Conservation (phyloP, 2,888 invertebrate genomes). For the Acleris laterana region DNA sequence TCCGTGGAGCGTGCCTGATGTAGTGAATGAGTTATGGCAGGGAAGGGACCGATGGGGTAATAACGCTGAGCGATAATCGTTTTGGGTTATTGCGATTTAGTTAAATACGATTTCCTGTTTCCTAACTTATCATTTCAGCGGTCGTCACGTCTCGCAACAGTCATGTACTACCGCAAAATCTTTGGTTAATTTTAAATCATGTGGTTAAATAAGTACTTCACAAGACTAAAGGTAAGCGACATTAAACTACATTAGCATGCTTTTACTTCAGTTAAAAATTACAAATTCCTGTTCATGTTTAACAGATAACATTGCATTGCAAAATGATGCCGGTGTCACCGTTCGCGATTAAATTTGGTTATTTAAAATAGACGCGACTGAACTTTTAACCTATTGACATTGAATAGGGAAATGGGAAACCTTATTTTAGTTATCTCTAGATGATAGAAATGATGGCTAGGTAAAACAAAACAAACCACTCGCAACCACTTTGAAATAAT, state of each 20-base stretch:
- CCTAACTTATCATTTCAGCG: slow-evolving; percentile 41
- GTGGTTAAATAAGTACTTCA: no score
- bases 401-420: slow-evolving; percentile 1
- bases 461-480: no score
- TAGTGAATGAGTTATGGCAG: slow-evolving; percentile 43
- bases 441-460: no score
- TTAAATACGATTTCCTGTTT: slow-evolving; percentile 47
- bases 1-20: slow-evolving; percentile 55
- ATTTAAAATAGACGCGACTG: slow-evolving; percentile 4
- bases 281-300: background rate
- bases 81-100: slow-evolving; percentile 44
- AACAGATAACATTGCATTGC: background rate
- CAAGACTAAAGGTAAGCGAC: no score
- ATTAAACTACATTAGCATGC: no score
- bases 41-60: slow-evolving; percentile 49
- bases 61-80: slow-evolving; percentile 52
- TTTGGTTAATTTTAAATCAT: background rate
- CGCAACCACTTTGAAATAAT: no score
- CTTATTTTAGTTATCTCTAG: no score
- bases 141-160: background rate
- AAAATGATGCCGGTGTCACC: background rate
- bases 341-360: slow-evolving; percentile 12
- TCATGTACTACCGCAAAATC: background rate
- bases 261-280: background rate
- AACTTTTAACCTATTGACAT: slow-evolving; percentile 10